Evolutionary conservation across 2,113 vertebrate genomes (phyloP).

Genomic region (Mixornis gularis): DNA sequence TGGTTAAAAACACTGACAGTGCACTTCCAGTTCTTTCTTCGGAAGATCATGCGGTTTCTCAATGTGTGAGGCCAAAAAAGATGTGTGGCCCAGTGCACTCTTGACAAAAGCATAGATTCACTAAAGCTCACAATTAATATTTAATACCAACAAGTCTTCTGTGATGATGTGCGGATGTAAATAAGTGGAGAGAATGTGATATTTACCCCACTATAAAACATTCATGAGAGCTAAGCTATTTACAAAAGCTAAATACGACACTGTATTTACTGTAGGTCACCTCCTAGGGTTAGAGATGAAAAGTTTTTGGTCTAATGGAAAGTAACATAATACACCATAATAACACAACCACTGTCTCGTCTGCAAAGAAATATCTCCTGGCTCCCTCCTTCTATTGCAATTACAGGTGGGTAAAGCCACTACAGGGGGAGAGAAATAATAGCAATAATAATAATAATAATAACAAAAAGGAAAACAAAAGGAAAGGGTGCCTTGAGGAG

Average conservation of each 20-base stretch:
- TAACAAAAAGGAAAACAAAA: background rate
- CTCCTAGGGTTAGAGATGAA: slow-evolving; percentile 74
- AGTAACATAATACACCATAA: slow-evolving; percentile 68
- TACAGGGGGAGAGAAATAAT: background rate
- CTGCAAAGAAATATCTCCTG: slow-evolving; percentile 60
- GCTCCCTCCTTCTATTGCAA: slow-evolving; percentile 31
- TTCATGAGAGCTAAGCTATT: slow-evolving; percentile 78
- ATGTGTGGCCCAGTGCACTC: slow-evolving; percentile 61
- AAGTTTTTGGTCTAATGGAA: slow-evolving; percentile 73
- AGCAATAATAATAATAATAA: background rate
- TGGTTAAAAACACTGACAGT: background rate
- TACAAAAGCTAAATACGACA: slow-evolving; percentile 79
- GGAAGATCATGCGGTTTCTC: slow-evolving; percentile 17
- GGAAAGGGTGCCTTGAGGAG: background rate
- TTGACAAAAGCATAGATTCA: slow-evolving; percentile 77
- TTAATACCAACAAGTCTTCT: slow-evolving; percentile 79
- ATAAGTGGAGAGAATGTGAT: slow-evolving; percentile 83
- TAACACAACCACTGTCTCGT: slow-evolving; percentile 61
- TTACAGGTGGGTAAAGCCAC: slow-evolving; percentile 52
- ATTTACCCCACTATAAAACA: slow-evolving; percentile 80
- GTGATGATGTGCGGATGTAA: slow-evolving; percentile 79
- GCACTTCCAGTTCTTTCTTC: background rate
- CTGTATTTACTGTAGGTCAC: slow-evolving; percentile 81
- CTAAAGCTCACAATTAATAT: slow-evolving; percentile 78
- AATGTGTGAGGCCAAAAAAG: slow-evolving; percentile 38